Base-by-base conservation (phyloP, 2,113 vertebrate genomes). In the Telmatochromis sp. region DNA sequence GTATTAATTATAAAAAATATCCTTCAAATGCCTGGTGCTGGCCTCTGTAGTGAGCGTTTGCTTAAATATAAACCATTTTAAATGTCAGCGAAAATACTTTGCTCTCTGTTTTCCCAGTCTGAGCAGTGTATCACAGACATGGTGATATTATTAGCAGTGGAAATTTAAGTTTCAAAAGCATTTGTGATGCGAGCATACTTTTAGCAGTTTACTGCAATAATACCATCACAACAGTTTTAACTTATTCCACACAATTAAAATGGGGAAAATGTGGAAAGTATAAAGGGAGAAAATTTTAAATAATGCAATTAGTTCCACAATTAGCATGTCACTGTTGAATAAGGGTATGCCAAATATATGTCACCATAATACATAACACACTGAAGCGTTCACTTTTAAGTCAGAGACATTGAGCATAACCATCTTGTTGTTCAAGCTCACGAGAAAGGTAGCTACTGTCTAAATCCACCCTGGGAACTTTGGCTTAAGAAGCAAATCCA, bases 231-330 rank as follows among this genome's bases (percentile, higher is more conserved):
- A 83, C 90, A 75, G 40, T 47, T 17, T 6, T 90, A 53, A 82
- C 40, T 15, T 42, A 82, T 92, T 92, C 15, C 33, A 54, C 81
- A 82, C 82, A 89, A 91, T 87, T 80, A 63, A 88, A 88, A 88
- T 82, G 49, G 60, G 33, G 33, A 13, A 65, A 65, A 37, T 82
- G 58, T 1, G 6, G 26, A 58, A 58, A 87, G 81, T 58, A 60
- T 79, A 31, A 14, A 63, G 80, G 42, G 58, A 87, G 19, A 79
- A 81, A 31, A 78, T 5, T 92, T 92, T 93, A 89, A 92, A 91
- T 85, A 87, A 90, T 87, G 53, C 55, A 91, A 86, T 89, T 84
- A 91, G 53, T 86, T 84, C 86, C 73, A 68, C 60, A 89, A 83
- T 89, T 82, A 92, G 60, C 26, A 37, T 81, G 86, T 10, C 37